phyloP scores from a whole-genome alignment of 1,140 invertebrate genomes.

The Bombus picipes region DNA sequence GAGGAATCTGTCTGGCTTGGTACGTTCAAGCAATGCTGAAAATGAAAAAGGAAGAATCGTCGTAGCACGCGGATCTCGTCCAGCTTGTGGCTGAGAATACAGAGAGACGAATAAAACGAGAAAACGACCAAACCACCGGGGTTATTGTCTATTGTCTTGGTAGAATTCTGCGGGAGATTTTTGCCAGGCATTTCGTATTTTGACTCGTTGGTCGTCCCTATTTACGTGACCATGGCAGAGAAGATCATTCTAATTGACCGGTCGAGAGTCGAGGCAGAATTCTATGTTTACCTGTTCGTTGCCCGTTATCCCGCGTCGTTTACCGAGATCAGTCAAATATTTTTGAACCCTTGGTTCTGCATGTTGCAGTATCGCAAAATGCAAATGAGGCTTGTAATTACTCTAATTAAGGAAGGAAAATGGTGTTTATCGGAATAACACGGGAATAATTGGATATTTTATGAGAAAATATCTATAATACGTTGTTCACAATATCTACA shows the following conservation, averaged over 20 bases:
- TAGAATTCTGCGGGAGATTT: background rate
- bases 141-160: conserved; percentile 18
- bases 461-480: background rate
- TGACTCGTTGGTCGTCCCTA: background rate
- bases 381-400: background rate
- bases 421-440: background rate
- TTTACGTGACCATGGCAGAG: background rate
- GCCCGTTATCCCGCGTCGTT: background rate
- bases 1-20: background rate
- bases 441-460: background rate
- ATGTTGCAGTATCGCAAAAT: background rate
- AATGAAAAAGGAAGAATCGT: conserved; percentile 19
- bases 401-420: background rate
- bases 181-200: background rate
- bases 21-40: background rate
- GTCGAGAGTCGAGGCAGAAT: background rate
- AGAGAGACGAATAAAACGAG: background rate
- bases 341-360: background rate
- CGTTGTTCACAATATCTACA: too few relatives aligned
- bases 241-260: conserved; percentile 17
- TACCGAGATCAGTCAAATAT: background rate
- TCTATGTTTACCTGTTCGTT: conserved; percentile 4
- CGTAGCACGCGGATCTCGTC: background rate
- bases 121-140: background rate
- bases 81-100: background rate